phyloP scores from a whole-genome alignment of 2,888 invertebrate genomes.

The Hyposoter dolosus region DNA sequence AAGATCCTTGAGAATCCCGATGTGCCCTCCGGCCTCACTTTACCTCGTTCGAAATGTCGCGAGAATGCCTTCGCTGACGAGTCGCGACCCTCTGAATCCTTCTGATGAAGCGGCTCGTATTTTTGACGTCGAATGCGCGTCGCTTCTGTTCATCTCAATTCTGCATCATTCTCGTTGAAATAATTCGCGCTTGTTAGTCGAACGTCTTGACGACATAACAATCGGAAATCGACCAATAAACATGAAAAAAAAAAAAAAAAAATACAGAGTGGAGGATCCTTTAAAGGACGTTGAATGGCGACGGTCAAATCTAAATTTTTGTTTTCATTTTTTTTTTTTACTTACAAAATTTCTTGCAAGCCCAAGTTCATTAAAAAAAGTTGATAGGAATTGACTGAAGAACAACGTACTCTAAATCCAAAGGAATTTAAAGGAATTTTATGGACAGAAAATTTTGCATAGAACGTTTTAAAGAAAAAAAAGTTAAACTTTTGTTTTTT shows the following conservation, averaged over 20 bases:
- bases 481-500: too few species aligned
- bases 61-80: slow-evolving; percentile 55
- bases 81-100: slow-evolving; percentile 1
- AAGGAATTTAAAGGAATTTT: too few species aligned
- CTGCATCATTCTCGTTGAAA: slow-evolving; percentile 30
- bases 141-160: neutral
- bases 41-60: slow-evolving; percentile 64
- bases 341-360: too few species aligned
- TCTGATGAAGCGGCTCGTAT: neutral
- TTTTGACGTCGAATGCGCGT: neutral
- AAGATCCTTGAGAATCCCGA: slow-evolving; percentile 54
- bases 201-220: slow-evolving; percentile 5
- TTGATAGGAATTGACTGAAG: too few species aligned
- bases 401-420: too few species aligned
- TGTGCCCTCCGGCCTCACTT: slow-evolving; percentile 43
- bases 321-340: neutral
- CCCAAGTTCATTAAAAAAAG: too few species aligned
- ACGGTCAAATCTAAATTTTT: too few species aligned
- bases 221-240: neutral
- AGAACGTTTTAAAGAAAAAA: too few species aligned
- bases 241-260: neutral
- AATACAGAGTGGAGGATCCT: too few species aligned
- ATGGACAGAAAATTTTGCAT: too few species aligned
- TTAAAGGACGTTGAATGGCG: too few species aligned
- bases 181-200: slow-evolving; percentile 31